A percentile compares a stretch with the other conserved stretches of the same genome.
Evolutionary conservation across 2,797 vertebrate species (phyloP).

Genomic region (Vireo griseus): DNA sequence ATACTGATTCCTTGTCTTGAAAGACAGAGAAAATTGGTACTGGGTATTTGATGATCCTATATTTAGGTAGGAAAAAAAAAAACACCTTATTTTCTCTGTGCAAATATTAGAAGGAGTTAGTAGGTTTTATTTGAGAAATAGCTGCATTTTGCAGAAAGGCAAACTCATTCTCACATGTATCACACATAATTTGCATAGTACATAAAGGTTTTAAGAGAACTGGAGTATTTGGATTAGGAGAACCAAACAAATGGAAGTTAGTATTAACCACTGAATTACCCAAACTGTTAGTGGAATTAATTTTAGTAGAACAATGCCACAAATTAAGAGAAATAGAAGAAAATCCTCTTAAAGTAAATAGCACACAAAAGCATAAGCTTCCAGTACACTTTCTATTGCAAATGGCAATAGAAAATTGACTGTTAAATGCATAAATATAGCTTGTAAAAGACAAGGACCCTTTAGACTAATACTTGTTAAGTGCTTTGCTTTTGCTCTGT

Average conservation of each 20-base stretch:
- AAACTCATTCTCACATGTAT: background rate
- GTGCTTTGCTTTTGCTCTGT: background rate
- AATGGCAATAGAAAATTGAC: background rate
- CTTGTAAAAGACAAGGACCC: background rate
- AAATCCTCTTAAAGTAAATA: constrained; percentile 24
- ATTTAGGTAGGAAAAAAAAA: background rate
- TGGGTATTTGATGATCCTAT: background rate
- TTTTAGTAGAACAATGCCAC: background rate
- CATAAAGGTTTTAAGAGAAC: background rate
- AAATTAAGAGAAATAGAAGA: constrained; percentile 22
- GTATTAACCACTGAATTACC: background rate
- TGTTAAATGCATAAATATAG: background rate
- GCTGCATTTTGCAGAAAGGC: background rate
- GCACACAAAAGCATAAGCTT: background rate
- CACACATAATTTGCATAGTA: background rate
- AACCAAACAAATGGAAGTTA: background rate
- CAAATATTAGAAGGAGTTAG: background rate
- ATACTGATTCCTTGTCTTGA: background rate
- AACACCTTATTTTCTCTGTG: background rate
- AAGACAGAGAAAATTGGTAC: background rate
- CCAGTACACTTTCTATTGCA: background rate
- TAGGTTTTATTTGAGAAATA: background rate
- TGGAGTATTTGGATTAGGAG: background rate
- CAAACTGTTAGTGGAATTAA: background rate
- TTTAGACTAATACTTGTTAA: background rate